A percentile compares a stretch with the other conserved stretches of the same genome.
Evolutionary conservation across 2,113 vertebrate genomes (phyloP).

Genomic region (Lycaon pictus): DNA sequence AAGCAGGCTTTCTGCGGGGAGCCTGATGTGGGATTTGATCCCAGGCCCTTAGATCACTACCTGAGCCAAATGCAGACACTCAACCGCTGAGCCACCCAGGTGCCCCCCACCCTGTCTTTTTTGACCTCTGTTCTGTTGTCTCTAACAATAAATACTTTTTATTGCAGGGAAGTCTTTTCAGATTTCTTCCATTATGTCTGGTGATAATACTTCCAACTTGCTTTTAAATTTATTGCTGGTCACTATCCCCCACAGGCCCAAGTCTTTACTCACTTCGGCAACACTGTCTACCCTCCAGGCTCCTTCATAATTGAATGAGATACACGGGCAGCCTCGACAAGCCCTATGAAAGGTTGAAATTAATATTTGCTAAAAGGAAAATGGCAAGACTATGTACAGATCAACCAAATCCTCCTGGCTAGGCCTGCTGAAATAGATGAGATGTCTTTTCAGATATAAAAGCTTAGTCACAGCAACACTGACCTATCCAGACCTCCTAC

Average conservation of each 20-base stretch:
- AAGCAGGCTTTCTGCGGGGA: no score
- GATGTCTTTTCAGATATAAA: constrained; percentile 43
- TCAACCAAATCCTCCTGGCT: not conserved
- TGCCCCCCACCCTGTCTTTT: not conserved
- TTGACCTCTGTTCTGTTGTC: not conserved
- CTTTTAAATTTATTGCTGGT: not conserved
- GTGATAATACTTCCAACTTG: not conserved
- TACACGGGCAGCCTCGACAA: not conserved
- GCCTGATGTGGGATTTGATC: no score
- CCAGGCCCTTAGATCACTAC: no score
- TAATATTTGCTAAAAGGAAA: constrained; percentile 38
- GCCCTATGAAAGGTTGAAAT: constrained; percentile 22
- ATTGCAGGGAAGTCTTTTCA: not conserved
- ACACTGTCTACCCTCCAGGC: not conserved
- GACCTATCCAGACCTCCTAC: not conserved
- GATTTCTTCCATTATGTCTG: not conserved
- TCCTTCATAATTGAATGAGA: not conserved
- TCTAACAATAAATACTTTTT: not conserved
- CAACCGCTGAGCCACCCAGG: no score
- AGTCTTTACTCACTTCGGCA: not conserved
- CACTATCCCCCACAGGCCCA: not conserved
- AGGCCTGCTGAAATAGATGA: constrained; percentile 17
- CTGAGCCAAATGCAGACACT: no score
- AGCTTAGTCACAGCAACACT: constrained; percentile 13
- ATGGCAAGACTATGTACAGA: not conserved